These are phyloP conservation scores for Acleris holmiana DNA, from an alignment of 2,888 invertebrate species.

Conservation along the genomic window DNA sequence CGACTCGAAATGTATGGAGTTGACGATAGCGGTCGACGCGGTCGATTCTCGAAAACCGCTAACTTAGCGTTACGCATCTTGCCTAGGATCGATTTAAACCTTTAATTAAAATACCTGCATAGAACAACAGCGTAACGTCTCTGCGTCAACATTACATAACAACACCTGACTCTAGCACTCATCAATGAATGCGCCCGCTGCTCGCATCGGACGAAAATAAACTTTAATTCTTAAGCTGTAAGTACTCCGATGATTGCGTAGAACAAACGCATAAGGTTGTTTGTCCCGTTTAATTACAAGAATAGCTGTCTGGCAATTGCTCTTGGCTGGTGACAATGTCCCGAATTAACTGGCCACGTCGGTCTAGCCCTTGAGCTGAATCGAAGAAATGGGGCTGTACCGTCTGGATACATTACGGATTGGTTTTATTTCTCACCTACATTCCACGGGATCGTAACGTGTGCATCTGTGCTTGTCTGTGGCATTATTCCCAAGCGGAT, in stretches of 20 bases:
- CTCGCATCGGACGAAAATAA: background rate
- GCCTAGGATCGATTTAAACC: too few species aligned
- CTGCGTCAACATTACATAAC: constrained; percentile 45
- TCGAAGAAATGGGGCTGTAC: constrained; percentile 54
- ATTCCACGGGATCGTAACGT: too few species aligned
- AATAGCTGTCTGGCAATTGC: constrained; percentile 74
- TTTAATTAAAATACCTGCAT: background rate
- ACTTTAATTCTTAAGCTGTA: constrained; percentile 4
- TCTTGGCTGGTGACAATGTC: constrained; percentile 74
- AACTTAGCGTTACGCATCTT: too few species aligned
- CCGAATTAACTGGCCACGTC: constrained; percentile 69
- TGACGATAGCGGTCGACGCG: too few species aligned
- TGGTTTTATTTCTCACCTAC: background rate
- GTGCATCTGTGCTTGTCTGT: too few species aligned
- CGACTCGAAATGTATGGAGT: too few species aligned
- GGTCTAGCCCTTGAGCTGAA: constrained; percentile 75
- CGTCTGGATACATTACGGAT: constrained; percentile 42
- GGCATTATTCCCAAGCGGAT: too few species aligned
- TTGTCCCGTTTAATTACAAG: constrained; percentile 59
- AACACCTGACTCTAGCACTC: constrained; percentile 28
- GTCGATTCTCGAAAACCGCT: too few species aligned
- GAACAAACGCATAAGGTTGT: constrained; percentile 49
- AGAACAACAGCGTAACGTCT: constrained; percentile 42
- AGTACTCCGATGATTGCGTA: background rate
- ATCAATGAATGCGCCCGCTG: constrained; percentile 23